Conservation (phyloP, 2,888 invertebrate genomes). For the Drosophila pegasa region DNA sequence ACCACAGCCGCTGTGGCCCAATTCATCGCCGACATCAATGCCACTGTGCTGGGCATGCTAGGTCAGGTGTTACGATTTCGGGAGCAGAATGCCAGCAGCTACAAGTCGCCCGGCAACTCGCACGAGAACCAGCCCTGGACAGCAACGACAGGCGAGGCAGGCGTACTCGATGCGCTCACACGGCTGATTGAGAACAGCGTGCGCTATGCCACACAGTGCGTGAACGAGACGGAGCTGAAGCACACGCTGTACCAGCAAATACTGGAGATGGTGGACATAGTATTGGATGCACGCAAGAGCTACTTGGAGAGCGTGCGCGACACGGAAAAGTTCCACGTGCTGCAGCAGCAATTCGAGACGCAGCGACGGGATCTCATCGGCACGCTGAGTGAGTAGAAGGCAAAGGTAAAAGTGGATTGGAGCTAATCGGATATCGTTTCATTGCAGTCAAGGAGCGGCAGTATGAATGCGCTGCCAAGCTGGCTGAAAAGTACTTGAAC, state of each 20-base stretch:
- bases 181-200: constrained; percentile 84
- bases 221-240: constrained; percentile 83
- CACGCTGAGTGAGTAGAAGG: constrained; percentile 87
- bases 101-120: constrained; percentile 84
- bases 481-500: constrained; percentile 96
- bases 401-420: neutral
- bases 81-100: constrained; percentile 86
- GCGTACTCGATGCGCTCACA: constrained; percentile 85
- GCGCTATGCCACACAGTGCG: constrained; percentile 83
- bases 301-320: constrained; percentile 89
- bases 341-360: constrained; percentile 88
- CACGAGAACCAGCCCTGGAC: constrained; percentile 92
- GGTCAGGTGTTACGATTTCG: constrained; percentile 88
- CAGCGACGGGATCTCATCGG: constrained; percentile 89
- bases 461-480: constrained; percentile 91
- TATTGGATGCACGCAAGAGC: constrained; percentile 89
- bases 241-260: constrained; percentile 89
- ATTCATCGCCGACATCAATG: constrained; percentile 86
- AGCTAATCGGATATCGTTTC: neutral
- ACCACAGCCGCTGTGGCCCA: constrained; percentile 86
- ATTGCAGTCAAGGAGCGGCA: constrained; percentile 90
- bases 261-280: constrained; percentile 89
- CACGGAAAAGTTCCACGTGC: constrained; percentile 86
- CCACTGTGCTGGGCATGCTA: constrained; percentile 87
- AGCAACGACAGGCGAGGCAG: constrained; percentile 87